Conservation (phyloP, 2,888 invertebrate genomes). For the Norana najaformis region DNA sequence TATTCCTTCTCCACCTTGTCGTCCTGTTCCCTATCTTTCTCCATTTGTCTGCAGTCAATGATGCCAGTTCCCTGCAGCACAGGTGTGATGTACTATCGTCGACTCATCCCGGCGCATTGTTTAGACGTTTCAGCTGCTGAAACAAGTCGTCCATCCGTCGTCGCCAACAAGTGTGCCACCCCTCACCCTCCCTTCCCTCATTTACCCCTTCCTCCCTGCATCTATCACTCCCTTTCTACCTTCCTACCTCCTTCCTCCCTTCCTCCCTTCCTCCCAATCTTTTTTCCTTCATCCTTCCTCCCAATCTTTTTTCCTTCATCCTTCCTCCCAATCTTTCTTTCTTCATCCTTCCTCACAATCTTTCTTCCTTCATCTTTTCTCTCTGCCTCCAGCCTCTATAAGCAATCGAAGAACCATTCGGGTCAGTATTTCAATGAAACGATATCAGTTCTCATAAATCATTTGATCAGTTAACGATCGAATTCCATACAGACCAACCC, state of each 20-base stretch:
- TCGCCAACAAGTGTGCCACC: slow-evolving; percentile 7
- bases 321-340: too few species aligned
- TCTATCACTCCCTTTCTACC: too few species aligned
- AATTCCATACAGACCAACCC: neutral
- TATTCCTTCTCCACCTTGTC: neutral
- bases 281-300: too few species aligned
- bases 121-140: neutral
- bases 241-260: too few species aligned
- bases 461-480: neutral
- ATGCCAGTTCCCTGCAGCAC: neutral
- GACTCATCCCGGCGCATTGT: neutral
- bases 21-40: neutral
- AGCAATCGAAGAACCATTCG: neutral
- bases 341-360: too few species aligned
- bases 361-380: too few species aligned
- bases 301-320: too few species aligned
- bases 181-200: neutral
- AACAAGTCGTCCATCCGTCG: neutral
- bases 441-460: neutral
- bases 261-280: too few species aligned
- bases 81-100: neutral
- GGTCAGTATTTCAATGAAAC: neutral
- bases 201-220: too few species aligned
- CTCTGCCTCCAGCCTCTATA: neutral
- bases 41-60: neutral